Evolutionary conservation across 2,113 vertebrate genomes (phyloP), one percentile per base, ranked within the genome.

Genomic region (Sturnira hondurensis): DNA sequence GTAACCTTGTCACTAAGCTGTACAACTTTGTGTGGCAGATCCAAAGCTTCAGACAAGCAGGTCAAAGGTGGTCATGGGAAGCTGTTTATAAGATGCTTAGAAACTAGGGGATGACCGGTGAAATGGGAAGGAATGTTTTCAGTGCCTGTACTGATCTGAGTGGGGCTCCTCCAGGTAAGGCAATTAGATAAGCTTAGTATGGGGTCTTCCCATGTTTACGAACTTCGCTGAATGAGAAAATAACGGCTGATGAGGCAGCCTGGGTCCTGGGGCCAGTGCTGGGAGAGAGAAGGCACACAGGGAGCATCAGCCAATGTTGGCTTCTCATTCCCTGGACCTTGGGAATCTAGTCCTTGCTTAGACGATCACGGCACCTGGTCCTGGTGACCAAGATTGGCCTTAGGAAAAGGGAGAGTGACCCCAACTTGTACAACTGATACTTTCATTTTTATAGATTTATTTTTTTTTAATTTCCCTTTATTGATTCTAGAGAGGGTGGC

Each of bases 351-450:
- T 54, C 22, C 19, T 13, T 19, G 5, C 36, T 47, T n/a, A 74
- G 47, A 9, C 58, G 47, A 45, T 22, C 13, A 6, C 0, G 13
- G 33, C 7, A 2, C 20, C 0, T 0, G 14, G 33, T 24, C 26
- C 52, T 28, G 45, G 10, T 24, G 38, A 83, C 47, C 26, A 47
- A 22, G 56, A 56, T 0, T 41, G 45, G 43, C 19, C 11, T 52
- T 9, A 31, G 47, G 63, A 67, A 43, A 45, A 43, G 41, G 45
- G 74, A 76, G 73, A 36, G 63, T 24, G 41, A 22, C 2, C 31
- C 36, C 43, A 14, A 47, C 2, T n/a, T 15, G 2, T 9, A 20
- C 1, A 0, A 17, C 38, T 19, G 20, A 7, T 17, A 4, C 41
- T 71, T 78, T 38, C 31, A 26, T 63, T 63, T 63, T 63, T 28